A percentile compares a stretch with the other conserved stretches of the same genome.
Conservation (phyloP, 2,797 vertebrate genomes). For the Helostoma temminkii region DNA sequence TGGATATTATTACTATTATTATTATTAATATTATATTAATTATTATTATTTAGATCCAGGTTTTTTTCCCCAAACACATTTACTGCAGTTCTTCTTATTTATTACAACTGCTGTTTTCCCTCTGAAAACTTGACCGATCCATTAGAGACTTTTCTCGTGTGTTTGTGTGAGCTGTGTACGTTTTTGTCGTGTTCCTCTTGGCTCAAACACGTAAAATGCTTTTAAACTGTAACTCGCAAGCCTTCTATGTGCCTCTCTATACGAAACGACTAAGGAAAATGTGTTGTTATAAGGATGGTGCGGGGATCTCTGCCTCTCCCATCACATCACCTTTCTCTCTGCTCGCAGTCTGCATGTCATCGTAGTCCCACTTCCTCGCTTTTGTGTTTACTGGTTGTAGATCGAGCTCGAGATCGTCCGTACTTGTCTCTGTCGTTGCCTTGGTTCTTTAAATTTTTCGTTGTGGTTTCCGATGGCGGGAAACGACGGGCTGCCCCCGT, state of each 20-base stretch:
- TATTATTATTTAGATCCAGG: slow-evolving; percentile 70
- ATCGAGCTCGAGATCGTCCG: neutral
- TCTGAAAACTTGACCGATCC: slow-evolving; percentile 74
- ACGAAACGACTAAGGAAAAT: slow-evolving; percentile 41
- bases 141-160: slow-evolving; percentile 38
- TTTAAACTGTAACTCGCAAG: slow-evolving; percentile 57
- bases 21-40: slow-evolving; percentile 66
- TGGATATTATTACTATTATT: slow-evolving; percentile 71
- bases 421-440: neutral
- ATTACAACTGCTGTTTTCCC: slow-evolving; percentile 81
- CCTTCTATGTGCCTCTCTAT: slow-evolving; percentile 79
- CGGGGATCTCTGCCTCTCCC: slow-evolving; percentile 26
- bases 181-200: slow-evolving; percentile 38
- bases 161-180: slow-evolving; percentile 42
- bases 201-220: slow-evolving; percentile 54
- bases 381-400: slow-evolving; percentile 1
- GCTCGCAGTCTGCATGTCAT: slow-evolving; percentile 8
- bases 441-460: slow-evolving; percentile 7
- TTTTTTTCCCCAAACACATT: slow-evolving; percentile 57
- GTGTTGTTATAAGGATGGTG: slow-evolving; percentile 21
- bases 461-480: slow-evolving; percentile 7
- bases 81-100: slow-evolving; percentile 82
- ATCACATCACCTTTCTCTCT: slow-evolving; percentile 15
- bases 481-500: neutral
- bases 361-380: slow-evolving; percentile 19